Percentiles rank a stretch among this genome's conserved stretches.
Conservation (phyloP, 2,113 vertebrate genomes). For the Cheirogaleus medius region DNA sequence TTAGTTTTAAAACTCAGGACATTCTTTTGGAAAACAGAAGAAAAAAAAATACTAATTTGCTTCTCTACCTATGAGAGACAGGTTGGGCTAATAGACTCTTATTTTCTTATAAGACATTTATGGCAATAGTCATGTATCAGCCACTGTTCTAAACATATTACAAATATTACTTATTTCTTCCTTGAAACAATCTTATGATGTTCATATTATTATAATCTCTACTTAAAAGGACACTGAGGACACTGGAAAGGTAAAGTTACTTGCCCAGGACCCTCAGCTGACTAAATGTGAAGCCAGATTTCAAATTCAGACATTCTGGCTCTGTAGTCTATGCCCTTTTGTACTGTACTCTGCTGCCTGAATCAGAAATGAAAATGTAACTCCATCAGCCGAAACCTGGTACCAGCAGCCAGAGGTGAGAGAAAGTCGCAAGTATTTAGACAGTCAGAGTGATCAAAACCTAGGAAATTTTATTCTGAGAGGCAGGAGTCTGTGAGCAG, state of each 20-base stretch:
- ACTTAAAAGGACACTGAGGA: neutral
- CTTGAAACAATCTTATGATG: neutral
- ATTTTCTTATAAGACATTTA: neutral
- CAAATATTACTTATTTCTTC: neutral
- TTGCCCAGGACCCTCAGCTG: neutral
- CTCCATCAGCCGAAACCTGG: neutral
- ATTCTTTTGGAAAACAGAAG: conserved; percentile 26
- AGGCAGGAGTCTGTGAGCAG: neutral
- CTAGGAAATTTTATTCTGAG: conserved; percentile 16
- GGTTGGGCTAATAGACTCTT: neutral
- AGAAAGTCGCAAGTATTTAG: neutral
- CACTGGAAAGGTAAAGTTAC: neutral
- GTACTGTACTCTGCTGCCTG: neutral
- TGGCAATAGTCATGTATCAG: neutral
- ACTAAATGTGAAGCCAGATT: neutral
- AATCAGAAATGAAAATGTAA: neutral
- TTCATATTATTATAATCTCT: neutral
- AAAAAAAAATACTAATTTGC: neutral
- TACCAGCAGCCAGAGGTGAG: neutral
- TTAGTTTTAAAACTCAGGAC: neutral
- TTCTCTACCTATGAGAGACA: neutral
- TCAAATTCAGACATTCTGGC: neutral
- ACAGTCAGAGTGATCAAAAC: neutral
- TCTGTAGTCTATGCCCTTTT: neutral
- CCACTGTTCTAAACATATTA: neutral